Conservation (phyloP, 2,888 invertebrate species). For the Calameuta filiformis region DNA sequence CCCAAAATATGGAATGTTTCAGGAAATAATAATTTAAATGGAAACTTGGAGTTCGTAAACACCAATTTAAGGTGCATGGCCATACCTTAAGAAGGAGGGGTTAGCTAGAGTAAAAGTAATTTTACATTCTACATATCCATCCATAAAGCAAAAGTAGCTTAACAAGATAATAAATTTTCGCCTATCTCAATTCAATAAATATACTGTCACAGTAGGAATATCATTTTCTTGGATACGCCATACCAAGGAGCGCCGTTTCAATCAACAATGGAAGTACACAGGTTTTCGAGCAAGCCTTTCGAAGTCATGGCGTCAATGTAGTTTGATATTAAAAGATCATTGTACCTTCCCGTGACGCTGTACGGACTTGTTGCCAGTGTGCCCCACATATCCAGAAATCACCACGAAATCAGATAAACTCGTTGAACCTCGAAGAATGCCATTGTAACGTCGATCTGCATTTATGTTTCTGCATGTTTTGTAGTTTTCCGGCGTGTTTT, state of each 20-base stretch:
- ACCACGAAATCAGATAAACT: background rate
- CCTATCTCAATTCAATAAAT: background rate
- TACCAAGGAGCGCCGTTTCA: background rate
- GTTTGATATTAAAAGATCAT: background rate
- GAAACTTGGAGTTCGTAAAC: background rate
- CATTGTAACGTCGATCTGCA: conserved; percentile 10
- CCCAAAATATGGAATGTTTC: background rate
- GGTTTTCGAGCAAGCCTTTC: background rate
- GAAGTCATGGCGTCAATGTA: background rate
- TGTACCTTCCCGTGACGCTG: conserved; percentile 1
- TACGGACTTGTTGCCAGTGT: background rate
- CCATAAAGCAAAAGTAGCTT: background rate
- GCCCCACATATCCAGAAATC: conserved; percentile 10
- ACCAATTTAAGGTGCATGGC: background rate
- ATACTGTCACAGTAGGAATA: background rate
- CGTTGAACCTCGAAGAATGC: background rate
- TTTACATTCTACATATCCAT: background rate
- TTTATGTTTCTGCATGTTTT: conserved; percentile 7
- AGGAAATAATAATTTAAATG: background rate
- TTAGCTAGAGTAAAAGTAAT: background rate
- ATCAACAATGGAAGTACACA: conserved; percentile 5
- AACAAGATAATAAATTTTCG: background rate
- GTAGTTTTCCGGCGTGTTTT: conserved; percentile 15
- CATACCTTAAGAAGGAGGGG: background rate
- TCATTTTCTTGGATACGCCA: background rate